Conservation (phyloP, 2,888 invertebrate genomes). For the Hydroisotoma schaefferi region DNA sequence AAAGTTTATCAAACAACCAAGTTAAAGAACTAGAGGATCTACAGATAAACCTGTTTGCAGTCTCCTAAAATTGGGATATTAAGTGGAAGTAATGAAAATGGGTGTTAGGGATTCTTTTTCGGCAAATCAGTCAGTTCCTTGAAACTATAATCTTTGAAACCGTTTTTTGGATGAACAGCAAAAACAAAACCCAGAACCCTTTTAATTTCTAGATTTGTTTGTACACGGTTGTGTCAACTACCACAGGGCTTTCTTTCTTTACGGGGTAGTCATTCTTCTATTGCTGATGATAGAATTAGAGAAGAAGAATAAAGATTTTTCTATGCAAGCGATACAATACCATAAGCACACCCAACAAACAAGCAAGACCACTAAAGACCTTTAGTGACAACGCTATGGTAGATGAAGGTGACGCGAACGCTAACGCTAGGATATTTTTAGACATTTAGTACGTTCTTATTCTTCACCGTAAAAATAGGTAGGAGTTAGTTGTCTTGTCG, state of each 20-base stretch:
- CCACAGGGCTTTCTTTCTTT: background rate
- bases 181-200: conserved; percentile 9
- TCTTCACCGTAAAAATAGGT: conserved; percentile 9
- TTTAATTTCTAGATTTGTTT: conserved; percentile 8
- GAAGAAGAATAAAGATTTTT: no score
- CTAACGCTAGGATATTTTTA: conserved; percentile 11
- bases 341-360: background rate
- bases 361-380: background rate
- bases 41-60: conserved; percentile 4
- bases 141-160: conserved; percentile 6
- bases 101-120: conserved; percentile 4
- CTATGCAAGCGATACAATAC: conserved; percentile 1
- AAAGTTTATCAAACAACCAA: no score
- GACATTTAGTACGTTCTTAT: conserved; percentile 9
- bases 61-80: conserved; percentile 3
- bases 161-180: background rate
- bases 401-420: conserved; percentile 4
- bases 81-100: conserved; percentile 7
- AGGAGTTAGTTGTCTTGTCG: no score
- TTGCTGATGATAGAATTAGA: no score
- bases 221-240: conserved; percentile 2
- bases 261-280: no score
- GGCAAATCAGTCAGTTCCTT: conserved; percentile 5
- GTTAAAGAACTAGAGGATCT: no score
- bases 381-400: background rate